Percentiles rank a stretch among this genome's conserved stretches.
Conservation (phyloP, 2,113 vertebrate species). For the Barbus barbus region DNA sequence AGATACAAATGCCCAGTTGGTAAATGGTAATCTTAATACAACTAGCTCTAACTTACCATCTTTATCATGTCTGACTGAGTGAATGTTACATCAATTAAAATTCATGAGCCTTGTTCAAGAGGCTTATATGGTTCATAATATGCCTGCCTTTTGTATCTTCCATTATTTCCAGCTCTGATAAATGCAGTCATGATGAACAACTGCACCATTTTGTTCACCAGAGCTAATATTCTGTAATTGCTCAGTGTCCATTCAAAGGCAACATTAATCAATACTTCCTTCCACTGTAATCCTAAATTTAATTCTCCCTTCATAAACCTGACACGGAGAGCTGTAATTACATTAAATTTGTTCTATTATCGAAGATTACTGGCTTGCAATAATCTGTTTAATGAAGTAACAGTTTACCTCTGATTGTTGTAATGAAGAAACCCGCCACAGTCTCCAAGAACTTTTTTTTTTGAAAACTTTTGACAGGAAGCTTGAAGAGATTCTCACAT, state of each 20-base stretch:
- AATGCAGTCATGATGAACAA: neutral
- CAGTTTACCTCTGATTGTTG: constrained; percentile 2
- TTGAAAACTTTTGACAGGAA: neutral
- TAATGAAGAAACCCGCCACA: neutral
- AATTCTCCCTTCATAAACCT: neutral
- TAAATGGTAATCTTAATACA: neutral
- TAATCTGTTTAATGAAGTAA: constrained; percentile 24
- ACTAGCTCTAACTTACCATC: neutral
- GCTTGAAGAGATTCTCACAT: neutral
- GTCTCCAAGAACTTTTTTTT: neutral
- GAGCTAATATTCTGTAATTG: neutral
- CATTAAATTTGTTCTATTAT: neutral
- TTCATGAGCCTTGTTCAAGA: neutral
- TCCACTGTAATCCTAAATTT: neutral
- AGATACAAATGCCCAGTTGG: neutral
- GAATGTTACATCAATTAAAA: neutral
- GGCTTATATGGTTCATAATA: neutral
- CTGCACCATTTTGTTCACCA: neutral
- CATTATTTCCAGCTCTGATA: constrained; percentile 1
- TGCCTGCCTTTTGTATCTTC: neutral
- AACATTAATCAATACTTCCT: constrained; percentile 29
- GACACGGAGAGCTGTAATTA: neutral
- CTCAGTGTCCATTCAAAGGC: constrained; percentile 16
- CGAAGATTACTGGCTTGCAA: neutral
- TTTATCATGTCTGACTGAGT: neutral